These are phyloP conservation scores for Stramonita haemastoma DNA, from an alignment of 2,888 invertebrate species.

Conservation along the genomic window DNA sequence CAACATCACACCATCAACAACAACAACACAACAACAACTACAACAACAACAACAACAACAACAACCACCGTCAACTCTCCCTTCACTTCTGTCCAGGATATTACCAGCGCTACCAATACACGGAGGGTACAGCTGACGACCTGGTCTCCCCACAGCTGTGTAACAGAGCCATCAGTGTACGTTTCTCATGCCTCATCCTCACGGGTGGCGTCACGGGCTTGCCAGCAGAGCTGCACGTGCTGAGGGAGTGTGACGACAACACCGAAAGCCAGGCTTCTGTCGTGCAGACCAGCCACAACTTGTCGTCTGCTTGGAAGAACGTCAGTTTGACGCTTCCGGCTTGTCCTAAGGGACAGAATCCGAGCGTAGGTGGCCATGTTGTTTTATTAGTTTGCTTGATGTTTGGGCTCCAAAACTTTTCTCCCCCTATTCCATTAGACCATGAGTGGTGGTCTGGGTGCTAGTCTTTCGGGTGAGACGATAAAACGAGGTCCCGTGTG, in stretches of 20 bases:
- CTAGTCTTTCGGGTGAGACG: no score
- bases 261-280: background rate
- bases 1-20: no score
- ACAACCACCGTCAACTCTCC: no score
- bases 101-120: background rate
- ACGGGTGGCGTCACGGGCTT: background rate
- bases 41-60: no score
- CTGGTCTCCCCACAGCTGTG: conserved; percentile 12
- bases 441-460: no score
- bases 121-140: background rate
- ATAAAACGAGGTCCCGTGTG: no score
- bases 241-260: background rate
- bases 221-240: conserved; percentile 18
- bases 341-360: background rate
- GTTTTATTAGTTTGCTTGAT: no score
- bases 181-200: conserved; percentile 22
- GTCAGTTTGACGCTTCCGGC: background rate
- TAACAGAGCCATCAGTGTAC: conserved; percentile 2
- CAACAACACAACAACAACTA: no score
- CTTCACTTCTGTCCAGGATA: no score
- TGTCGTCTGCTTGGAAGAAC: background rate
- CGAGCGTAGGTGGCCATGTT: background rate
- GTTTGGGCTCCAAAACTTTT: no score
- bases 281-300: background rate
- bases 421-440: no score